Evolutionary conservation across 2,113 vertebrate species (phyloP).

Genomic region (Choloepus hoffmanni): DNA sequence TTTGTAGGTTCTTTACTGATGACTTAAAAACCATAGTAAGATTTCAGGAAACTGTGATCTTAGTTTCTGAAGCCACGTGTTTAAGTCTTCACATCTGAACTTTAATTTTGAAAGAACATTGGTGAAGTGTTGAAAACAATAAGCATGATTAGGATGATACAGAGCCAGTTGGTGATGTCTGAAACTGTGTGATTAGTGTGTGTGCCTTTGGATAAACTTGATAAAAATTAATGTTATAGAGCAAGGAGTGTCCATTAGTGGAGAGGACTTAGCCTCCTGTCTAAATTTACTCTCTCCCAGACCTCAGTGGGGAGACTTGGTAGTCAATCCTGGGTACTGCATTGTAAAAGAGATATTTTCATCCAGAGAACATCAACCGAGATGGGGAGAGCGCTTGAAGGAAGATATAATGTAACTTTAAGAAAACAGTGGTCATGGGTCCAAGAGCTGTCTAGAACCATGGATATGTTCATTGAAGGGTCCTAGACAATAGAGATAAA

Average conservation of each 20-base stretch:
- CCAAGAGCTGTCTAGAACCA: not conserved
- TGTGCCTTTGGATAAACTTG: not conserved
- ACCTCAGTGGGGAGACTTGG: not conserved
- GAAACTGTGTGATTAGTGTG: not conserved
- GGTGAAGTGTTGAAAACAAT: not conserved
- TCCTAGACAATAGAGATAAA: not conserved
- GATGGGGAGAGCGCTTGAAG: not conserved
- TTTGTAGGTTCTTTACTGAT: not conserved
- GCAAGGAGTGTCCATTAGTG: not conserved
- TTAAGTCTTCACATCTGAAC: not conserved
- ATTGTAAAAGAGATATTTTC: not conserved
- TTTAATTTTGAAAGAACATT: conserved; percentile 1
- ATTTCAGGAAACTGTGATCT: not conserved
- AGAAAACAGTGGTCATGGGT: not conserved
- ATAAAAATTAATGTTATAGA: not conserved
- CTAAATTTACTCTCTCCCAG: not conserved
- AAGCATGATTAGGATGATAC: not conserved
- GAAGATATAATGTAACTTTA: not conserved
- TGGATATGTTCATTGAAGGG: not conserved
- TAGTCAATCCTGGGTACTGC: not conserved
- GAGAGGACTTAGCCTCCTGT: not conserved
- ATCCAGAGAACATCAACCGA: not conserved
- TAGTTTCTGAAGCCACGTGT: not conserved
- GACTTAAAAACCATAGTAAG: not conserved
- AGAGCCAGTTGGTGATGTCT: not conserved